Base-by-base conservation (phyloP, 1,140 invertebrate species). In the Drosophila prosaltans region DNA sequence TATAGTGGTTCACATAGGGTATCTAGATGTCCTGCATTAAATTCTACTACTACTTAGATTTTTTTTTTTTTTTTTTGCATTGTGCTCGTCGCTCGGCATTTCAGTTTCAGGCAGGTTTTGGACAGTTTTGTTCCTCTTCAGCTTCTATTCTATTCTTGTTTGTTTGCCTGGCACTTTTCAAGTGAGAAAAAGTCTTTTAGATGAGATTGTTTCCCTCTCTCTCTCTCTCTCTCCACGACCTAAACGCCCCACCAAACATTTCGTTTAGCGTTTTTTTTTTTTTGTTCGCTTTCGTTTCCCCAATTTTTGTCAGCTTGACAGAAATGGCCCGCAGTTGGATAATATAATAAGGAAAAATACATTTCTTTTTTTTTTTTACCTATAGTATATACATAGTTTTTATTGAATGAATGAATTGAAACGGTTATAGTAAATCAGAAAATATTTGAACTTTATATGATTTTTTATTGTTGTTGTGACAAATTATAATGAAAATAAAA, bases 31-130 rank as follows among this genome's bases (percentile, higher is more conserved):
- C 24, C 21, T 21, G 16, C 24, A 26, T 3, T 26, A 11, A 11
- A 40, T 24, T 24, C 21, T 48, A 36, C 6, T 7, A 36, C 32
- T 36, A 36, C 32, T 36, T 36, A 36, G 1, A 1, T 7, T 45
- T 21, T 21, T 21, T 11, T 41, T 41, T 16, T 43, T 16, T n/a
- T 5, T 51, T 75, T 41, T 48, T 58, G 65, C 58, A 76, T 76
- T 76, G 66, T 76, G 45, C 24, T 26, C 45, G 21, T 64, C 28
- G 60, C 8, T 6, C 16, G 60, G 43, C 65, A 76, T 76, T 76
- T 69, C 74, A 75, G 74, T 76, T 75, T 59, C 74, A 75, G 74
- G 65, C 65, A 76, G 11, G 59, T 51, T 69, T 51, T 55, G 72
- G 69, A 65, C 69, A 65, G 72, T 55, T 60, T 60, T 39, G 30